A percentile compares a stretch with the other conserved stretches of the same genome.
Conservation (phyloP, 1,140 invertebrate species). For the Hyphantria cunea region DNA sequence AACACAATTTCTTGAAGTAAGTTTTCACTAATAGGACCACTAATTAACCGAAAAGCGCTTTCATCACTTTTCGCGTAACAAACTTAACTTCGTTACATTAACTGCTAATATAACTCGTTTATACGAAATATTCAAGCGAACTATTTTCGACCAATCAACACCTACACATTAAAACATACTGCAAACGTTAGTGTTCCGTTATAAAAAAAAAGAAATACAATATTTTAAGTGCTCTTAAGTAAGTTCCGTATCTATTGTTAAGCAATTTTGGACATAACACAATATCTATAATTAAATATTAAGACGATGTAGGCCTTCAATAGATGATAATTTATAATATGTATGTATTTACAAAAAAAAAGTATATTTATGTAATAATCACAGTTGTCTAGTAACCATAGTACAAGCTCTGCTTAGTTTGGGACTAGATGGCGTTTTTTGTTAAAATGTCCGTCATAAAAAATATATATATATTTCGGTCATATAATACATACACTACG, state of each 20-base stretch:
- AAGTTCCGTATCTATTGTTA: slow-evolving; percentile 8
- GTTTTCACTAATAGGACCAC: not conserved
- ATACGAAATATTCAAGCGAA: slow-evolving; percentile 41
- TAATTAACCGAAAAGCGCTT: slow-evolving; percentile 1
- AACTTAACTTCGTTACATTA: slow-evolving; percentile 16
- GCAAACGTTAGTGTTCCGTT: slow-evolving; percentile 42
- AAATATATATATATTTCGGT: no score
- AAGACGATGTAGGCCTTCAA: no score
- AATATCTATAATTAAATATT: no score
- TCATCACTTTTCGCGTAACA: slow-evolving; percentile 9
- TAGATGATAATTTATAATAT: no score
- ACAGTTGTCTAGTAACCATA: no score
- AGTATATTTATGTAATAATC: no score
- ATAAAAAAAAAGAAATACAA: slow-evolving; percentile 35
- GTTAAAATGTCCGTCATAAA: no score
- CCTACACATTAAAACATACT: slow-evolving; percentile 47
- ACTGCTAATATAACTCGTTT: slow-evolving; percentile 7
- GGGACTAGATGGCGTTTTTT: no score
- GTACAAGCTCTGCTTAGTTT: no score
- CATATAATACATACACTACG: no score
- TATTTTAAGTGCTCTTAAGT: not conserved
- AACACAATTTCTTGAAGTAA: not conserved
- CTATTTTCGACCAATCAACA: slow-evolving; percentile 52
- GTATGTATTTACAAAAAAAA: no score
- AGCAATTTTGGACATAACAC: no score